Percentiles rank a stretch among this genome's conserved stretches.
Conservation (phyloP, 2,888 invertebrate genomes). For the Protonemura montana region DNA sequence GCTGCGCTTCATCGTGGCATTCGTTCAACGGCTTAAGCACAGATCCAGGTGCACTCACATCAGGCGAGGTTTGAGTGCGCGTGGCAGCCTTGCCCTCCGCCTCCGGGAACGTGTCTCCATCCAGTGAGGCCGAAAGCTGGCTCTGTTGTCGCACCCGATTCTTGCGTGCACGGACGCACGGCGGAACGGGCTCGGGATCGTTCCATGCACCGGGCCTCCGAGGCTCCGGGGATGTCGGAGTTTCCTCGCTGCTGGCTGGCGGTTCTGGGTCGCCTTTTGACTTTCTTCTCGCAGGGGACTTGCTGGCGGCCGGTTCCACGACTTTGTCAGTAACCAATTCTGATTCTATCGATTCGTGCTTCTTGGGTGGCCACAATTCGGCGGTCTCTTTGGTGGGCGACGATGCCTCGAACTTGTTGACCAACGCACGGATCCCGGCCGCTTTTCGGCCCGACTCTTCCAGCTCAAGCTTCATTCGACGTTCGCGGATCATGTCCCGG, state of each 20-base stretch:
- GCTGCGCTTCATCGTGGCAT: constrained; percentile 64
- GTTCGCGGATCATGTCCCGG: constrained; percentile 60
- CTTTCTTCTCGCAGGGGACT: background rate
- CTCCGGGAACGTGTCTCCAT: constrained; percentile 72
- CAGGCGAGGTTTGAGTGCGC: constrained; percentile 52
- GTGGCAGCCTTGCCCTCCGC: constrained; percentile 49
- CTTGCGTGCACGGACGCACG: constrained; percentile 65
- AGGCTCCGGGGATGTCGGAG: background rate
- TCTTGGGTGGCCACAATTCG: constrained; percentile 8
- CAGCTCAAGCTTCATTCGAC: constrained; percentile 60
- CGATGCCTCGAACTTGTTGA: constrained; percentile 69
- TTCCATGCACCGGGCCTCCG: background rate
- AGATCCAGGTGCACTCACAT: constrained; percentile 48
- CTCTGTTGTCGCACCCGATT: background rate
- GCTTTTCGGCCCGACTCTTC: constrained; percentile 51
- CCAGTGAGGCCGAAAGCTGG: constrained; percentile 62
- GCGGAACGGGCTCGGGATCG: constrained; percentile 59
- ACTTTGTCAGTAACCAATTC: background rate
- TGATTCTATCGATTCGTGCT: background rate
- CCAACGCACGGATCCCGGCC: constrained; percentile 67
- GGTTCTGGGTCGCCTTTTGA: background rate
- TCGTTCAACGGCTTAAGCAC: constrained; percentile 28
- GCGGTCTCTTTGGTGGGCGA: constrained; percentile 61
- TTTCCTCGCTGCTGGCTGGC: background rate
- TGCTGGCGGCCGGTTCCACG: background rate